These are phyloP conservation scores for Cephus pulcher DNA, from an alignment of 2,888 invertebrate species.

Conservation along the genomic window DNA sequence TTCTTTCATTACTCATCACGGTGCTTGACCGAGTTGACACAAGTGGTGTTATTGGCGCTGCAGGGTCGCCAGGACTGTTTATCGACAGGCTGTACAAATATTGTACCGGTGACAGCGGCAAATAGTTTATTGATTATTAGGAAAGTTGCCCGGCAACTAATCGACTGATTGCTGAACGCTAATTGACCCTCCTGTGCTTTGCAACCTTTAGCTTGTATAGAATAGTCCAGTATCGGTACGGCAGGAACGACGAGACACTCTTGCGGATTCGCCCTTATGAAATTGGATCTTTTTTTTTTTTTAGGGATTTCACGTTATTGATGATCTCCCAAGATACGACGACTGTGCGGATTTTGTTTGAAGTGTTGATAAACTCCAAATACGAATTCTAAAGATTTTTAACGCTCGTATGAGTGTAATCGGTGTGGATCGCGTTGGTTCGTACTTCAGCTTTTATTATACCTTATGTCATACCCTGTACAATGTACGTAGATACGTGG, in stretches of 20 bases:
- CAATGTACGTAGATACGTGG: neutral
- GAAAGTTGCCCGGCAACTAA: slow-evolving; percentile 30
- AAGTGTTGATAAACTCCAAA: neutral
- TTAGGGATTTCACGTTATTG: neutral
- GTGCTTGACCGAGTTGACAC: slow-evolving; percentile 58
- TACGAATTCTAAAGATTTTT: neutral
- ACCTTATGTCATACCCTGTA: neutral
- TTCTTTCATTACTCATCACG: slow-evolving; percentile 46
- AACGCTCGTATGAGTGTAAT: neutral
- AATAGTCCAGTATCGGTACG: neutral
- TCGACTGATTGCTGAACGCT: neutral
- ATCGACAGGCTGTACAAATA: slow-evolving; percentile 59
- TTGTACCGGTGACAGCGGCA: slow-evolving; percentile 50
- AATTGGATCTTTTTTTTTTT: neutral
- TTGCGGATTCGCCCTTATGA: neutral
- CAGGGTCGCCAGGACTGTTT: slow-evolving; percentile 51
- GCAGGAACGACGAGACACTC: neutral
- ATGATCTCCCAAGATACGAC: neutral
- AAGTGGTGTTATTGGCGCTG: slow-evolving; percentile 53
- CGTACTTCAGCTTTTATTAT: neutral
- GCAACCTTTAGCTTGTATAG: neutral
- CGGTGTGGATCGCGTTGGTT: neutral
- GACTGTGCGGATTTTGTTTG: neutral
- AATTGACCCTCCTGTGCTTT: neutral
- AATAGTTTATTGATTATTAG: slow-evolving; percentile 52